Base-by-base conservation (phyloP, 2,888 invertebrate genomes). In the Papilio demoleus region DNA sequence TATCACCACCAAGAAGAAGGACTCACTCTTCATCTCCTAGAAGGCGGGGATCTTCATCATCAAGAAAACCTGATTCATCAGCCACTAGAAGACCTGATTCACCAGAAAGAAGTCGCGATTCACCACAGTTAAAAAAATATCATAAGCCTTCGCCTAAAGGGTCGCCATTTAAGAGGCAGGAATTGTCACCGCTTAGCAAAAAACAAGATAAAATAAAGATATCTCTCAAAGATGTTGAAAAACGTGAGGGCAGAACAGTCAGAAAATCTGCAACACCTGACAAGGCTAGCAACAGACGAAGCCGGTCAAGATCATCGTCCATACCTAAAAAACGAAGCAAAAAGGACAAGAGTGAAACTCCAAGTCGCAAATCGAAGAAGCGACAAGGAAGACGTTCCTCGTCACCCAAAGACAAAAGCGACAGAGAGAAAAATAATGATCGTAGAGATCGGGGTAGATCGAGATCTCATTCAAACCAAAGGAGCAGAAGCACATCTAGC, bases 401-500 rank as follows among this genome's bases (percentile, higher is more conserved):
- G 0, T 83, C 87, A 0, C 78, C 83, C 0, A 70, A 69, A 73
- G 76, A 70, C 66, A 67, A 65, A 68, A 73, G 74, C 6, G 77
- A 75, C 31, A 78, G 74, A 69, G 81, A 79, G 11, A 80, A 77
- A 53, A 76, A 72, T 34, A 62, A 31, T 11, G 79, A 78, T 14
- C 79, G 80, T 19, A 74, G 75, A 63, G 82, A 81, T 68, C 73
- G 80, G 60, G 81, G 81, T 65, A 76, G 76, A 22, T 83, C 86
- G 0, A 75, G 80, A 36, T 85, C 88, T 0, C 80, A 80, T 0
- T 85, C 86, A 0, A 75, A 79, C 2, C 85, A 86, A 9, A 91
- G 90, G 17, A 93, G 93, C 69, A 81, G 90, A 56, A 93, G 93
- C 75, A 90, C 92, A 0, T 94, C 94, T 12, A 94, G 93, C 72